Base-by-base conservation (phyloP, 1,140 invertebrate species). In the Drosophila oshimai region DNA sequence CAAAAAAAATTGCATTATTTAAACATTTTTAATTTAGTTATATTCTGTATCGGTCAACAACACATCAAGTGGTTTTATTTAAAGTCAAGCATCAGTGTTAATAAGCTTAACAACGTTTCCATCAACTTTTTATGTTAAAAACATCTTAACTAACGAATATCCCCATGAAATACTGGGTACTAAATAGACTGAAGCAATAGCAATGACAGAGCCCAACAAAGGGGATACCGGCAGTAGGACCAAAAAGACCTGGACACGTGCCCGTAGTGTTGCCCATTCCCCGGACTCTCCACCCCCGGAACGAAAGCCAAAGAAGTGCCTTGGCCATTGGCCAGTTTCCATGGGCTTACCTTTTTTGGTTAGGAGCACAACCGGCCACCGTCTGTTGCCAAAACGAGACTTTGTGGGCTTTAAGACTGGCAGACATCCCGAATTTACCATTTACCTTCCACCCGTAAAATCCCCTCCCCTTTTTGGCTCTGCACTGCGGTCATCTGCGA, bases 291-390 rank as follows among this genome's bases (percentile, higher is more conserved):
- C 22, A 42, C 18, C 10, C 6, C 9, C 20, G 20, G 12, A 33
- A 46, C 22, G 39, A 29, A 71, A 71, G 68, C 67, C 68, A 71
- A 45, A 71, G 67, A 71, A 71, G 26, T 71, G 54, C 39, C 58
- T 51, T 55, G 37, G 29, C 31, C 45, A 45, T 18, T 71, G 65
- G 45, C 53, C 54, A 50, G 50, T 71, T 71, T 46, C 55, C 31
- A 61, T 50, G 44, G 54, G 37, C n/a, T 51, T 58, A 20, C 7
- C 17, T 28, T 65, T 51, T 49, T 50, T 13, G 18, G 53, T 49
- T 28, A 33, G 34, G 26, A 37, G 4, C 13, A 28, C 22, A 29
- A 0, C 9, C 24, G 3, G 13, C 22, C 15, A 9, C 31, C 22
- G n/a, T 34, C 22, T 33, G 36, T 28, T 58, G 28, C 60, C 36